These are phyloP conservation scores for Stenoptilia bipunctidactyla DNA, from an alignment of 2,888 invertebrate genomes.

Conservation along the genomic window DNA sequence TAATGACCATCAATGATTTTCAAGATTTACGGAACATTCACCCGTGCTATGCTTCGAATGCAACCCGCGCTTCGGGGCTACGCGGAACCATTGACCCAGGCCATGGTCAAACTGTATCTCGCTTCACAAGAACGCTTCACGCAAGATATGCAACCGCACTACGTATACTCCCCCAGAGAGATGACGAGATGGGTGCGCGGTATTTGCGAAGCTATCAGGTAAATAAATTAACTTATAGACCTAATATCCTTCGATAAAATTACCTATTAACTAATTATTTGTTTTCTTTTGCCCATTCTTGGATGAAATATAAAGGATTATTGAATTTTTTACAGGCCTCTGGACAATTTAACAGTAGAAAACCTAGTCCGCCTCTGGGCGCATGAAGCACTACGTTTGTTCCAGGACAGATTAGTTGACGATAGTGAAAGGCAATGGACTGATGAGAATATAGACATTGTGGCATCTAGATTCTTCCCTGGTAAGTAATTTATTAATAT, in stretches of 20 bases:
- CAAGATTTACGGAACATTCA: constrained; percentile 97
- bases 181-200: constrained; percentile 99
- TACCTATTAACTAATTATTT: too few relatives aligned
- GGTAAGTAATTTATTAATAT: constrained; percentile 59
- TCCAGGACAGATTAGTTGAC: constrained; percentile 96
- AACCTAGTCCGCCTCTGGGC: constrained; percentile 99
- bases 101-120: constrained; percentile 99
- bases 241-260: background rate
- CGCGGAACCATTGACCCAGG: constrained; percentile 96
- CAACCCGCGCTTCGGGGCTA: constrained; percentile 93
- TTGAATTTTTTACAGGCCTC: constrained; percentile 79
- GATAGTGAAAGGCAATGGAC: constrained; percentile 97
- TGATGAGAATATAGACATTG: constrained; percentile 95
- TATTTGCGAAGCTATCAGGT: constrained; percentile 96
- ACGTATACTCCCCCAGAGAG: constrained; percentile 98
- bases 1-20: too few relatives aligned
- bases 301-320: background rate
- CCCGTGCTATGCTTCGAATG: constrained; percentile 96
- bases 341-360: constrained; percentile 92
- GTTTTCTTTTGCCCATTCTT: too few relatives aligned
- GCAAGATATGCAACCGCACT: constrained; percentile 99
- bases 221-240: constrained; percentile 1
- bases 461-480: constrained; percentile 95
- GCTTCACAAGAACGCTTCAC: constrained; percentile 98
- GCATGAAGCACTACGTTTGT: constrained; percentile 96